Base-by-base conservation (phyloP, 1,140 invertebrate species). In the Zaprionus kolodkinae region DNA sequence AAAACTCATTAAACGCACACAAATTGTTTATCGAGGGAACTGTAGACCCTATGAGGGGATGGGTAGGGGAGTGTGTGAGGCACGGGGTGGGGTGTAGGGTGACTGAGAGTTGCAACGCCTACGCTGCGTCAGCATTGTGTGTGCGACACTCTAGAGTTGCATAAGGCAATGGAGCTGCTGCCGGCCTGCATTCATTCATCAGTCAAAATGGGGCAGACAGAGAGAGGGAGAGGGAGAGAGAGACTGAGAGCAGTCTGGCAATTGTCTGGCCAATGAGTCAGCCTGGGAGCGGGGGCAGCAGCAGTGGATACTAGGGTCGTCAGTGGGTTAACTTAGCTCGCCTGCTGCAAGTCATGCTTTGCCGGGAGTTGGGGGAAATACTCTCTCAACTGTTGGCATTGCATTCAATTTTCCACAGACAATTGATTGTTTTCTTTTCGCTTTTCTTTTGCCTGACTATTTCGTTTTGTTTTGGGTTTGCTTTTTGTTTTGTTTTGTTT, bases 371-470 rank as follows among this genome's bases (percentile, higher is more conserved):
- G 15, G 6, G 10, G 54, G 1, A 9, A 27, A 38, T 57, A 71
- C 68, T 57, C 61, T 48, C 38, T 38, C 35, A 27, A 64, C 45
- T 59, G 63, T 63, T 68, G 72, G 64, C 36, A 66, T 62, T 79
- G 72, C 79, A 83, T 86, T 86, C 79, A 87, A 86, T 86, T 87
- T 76, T 70, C 83, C 72, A 66, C 70, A 82, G 61, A 86, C 83
- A 86, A 86, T 82, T 82, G 79, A 86, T 86, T 83, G 81, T 74
- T 65, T 70, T 83, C 25, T 35, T 61, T 67, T 65, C 40, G n/a
- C 45, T 15, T 33, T 54, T 48, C 12, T 52, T 15, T 35, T 15
- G 33, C 27, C n/a, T 57, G n/a, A 35, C 40, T 63, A 17, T 35
- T 38, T 15, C 25, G 36, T 67, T 60, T 54, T 40, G 2, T 68